Base-by-base conservation (phyloP, 92 coral and sea anemone genomes). In the Pocillopora grandis region DNA sequence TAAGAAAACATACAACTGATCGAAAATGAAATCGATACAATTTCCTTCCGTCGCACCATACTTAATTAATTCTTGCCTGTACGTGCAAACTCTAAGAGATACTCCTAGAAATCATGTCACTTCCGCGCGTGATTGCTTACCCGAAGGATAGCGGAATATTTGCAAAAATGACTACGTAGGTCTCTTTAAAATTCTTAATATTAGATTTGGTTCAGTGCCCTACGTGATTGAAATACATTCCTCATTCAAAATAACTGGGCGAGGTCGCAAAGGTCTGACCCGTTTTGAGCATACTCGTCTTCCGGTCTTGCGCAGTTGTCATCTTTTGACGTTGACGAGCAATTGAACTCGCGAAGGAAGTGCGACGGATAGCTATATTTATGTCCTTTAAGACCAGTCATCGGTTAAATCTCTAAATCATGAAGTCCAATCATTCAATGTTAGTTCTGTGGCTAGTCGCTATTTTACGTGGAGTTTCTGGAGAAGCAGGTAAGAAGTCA, bases 301-400 rank as follows among this genome's bases (percentile, higher is more conserved):
- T 80, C 75, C 84, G 75, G 63, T 67, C 71, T n/a, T 80, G 75
- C 84, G 84, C 84, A 80, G 57, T 80, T 66, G 6, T 0, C 49
- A 48, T 35, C 62, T 58, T 61, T 63, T 37, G 81, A 62, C 71
- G 71, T 56, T 23, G 23, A 48, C 15, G 23, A 55, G 42, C 23
- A 23, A n/a, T 19, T 68, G 6, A 55, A 36, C 1, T 1, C n/a
- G 5, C 72, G 61, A 79, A 27, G 83, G 83, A 79, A 78, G 83
- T 79, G 65, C 64, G 15, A 42, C 18, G 27, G 19, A 64, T 62
- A 79, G 62, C 74, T n/a, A 21, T 27, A 52, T 27, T 58, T 67
- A 52, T 58, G 58, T 36, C 42, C 57, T 20, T 19, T 12, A 80
- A 69, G 59, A 31, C 18, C 59, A 18, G 23, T n/a, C 8, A 10